Conservation (phyloP, 2,113 vertebrate species). For the Galeopterus variegatus region DNA sequence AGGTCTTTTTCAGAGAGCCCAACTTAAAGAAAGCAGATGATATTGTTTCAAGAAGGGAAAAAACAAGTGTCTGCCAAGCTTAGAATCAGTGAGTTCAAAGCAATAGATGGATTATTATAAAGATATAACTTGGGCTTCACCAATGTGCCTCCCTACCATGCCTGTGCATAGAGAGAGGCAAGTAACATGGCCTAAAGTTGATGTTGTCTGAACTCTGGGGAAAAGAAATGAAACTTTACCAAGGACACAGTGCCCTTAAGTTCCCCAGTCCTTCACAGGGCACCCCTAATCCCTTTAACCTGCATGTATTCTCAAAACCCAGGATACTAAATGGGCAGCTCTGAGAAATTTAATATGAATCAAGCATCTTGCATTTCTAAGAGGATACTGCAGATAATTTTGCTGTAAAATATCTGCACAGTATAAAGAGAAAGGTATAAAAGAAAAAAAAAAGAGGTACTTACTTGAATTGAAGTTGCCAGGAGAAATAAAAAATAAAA, state of each 20-base stretch:
- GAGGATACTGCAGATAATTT: slow-evolving; percentile 66
- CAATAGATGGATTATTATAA: not conserved
- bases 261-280: slow-evolving; percentile 33
- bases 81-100: not conserved
- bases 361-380: slow-evolving; percentile 79
- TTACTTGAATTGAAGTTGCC: slow-evolving; percentile 89
- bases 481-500: slow-evolving; percentile 88
- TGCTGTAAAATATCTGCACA: slow-evolving; percentile 74
- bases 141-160: not conserved
- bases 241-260: slow-evolving; percentile 34
- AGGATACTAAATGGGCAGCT: slow-evolving; percentile 25
- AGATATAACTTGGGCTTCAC: slow-evolving; percentile 40
- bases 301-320: slow-evolving; percentile 56
- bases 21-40: not conserved
- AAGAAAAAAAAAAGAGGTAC: slow-evolving; percentile 80
- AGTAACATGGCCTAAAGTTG: slow-evolving; percentile 64
- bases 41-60: not conserved
- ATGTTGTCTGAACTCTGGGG: slow-evolving; percentile 74
- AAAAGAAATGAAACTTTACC: slow-evolving; percentile 83
- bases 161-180: slow-evolving; percentile 38
- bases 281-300: not conserved
- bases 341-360: slow-evolving; percentile 53
- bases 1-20: not conserved
- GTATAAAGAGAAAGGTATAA: slow-evolving; percentile 59
- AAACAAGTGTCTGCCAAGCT: not conserved